Evolutionary conservation across 2,888 invertebrate genomes (phyloP), one percentile per base, ranked within the genome.

Genomic region (Dryobotodes eremita): DNA sequence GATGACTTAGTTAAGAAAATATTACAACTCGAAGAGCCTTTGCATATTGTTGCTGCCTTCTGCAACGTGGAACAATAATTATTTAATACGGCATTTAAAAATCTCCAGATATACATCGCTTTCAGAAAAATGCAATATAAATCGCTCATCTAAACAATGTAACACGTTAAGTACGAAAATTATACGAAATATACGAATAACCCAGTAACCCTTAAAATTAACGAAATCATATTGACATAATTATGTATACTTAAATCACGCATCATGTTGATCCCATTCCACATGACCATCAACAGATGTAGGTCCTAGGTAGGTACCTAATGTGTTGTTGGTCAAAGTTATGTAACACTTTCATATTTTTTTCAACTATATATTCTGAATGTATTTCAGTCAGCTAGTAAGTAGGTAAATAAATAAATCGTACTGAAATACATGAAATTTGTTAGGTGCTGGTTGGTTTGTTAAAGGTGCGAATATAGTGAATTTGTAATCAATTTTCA

Each of bases 401-500:
- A 20, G 13, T 65, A 65, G 31, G 36, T 70, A 57, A 70, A 69
- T 70, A 77, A 48, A 75, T 68, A 82, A 80, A 82, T 61, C 36
- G 76, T 48, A 36, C 36, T 55, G 36, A 11, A 57, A 42, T 71
- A 70, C 11, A 71, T 75, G 70, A 75, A 71, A 82, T 80, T 84
- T 75, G 78, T 86, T 65, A 75, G 65, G 61, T 70, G 86, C 66
- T 57, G 17, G 26, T 62, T 48, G 55, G 48, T 71, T 71, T 75
- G 61, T 57, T 68, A 76, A 26, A 70, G 57, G 68, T 82, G 75
- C 74, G 65, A 87, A 61, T 80, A 77, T 76, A 82, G 74, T 87
- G 74, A 86, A 84, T 82, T 78, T 72, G 64, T 82, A 87, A 87
- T 87, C 87, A 85, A 87, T 87, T 87, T 88, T 79, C 87, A 82